Conservation (phyloP, 2,113 vertebrate species). For the Elachura formosa region DNA sequence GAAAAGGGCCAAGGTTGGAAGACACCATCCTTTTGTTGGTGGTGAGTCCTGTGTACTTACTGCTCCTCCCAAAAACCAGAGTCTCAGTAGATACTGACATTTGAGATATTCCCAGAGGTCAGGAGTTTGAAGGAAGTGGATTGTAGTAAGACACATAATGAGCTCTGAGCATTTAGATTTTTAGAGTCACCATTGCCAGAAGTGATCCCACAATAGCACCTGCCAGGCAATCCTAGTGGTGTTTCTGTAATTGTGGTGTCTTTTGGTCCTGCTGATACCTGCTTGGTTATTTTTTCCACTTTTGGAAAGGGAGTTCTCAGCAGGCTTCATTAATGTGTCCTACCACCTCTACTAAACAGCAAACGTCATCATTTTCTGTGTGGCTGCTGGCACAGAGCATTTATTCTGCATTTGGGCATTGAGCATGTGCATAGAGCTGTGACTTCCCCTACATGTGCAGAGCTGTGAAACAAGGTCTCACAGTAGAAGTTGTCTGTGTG, state of each 20-base stretch:
- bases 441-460: accelerated
- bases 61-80: background rate
- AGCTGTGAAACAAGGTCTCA: background rate
- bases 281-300: background rate
- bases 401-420: background rate
- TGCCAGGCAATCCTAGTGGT: background rate
- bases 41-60: background rate
- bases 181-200: background rate
- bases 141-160: background rate
- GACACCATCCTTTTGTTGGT: background rate
- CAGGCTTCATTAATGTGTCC: background rate
- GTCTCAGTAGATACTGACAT: background rate
- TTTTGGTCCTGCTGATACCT: background rate
- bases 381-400: background rate
- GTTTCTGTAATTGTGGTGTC: background rate
- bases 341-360: background rate
- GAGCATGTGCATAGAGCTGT: background rate
- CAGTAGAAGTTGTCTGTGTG: accelerated
- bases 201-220: background rate
- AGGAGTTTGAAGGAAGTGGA: background rate
- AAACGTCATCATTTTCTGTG: background rate
- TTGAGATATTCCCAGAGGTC: background rate
- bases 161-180: background rate
- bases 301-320: background rate
- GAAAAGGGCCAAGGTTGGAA: background rate